Percentiles rank a stretch among this genome's conserved stretches.
phyloP scores from a whole-genome alignment of 1,140 invertebrate genomes.

The Brachionus asplanchnoidis region DNA sequence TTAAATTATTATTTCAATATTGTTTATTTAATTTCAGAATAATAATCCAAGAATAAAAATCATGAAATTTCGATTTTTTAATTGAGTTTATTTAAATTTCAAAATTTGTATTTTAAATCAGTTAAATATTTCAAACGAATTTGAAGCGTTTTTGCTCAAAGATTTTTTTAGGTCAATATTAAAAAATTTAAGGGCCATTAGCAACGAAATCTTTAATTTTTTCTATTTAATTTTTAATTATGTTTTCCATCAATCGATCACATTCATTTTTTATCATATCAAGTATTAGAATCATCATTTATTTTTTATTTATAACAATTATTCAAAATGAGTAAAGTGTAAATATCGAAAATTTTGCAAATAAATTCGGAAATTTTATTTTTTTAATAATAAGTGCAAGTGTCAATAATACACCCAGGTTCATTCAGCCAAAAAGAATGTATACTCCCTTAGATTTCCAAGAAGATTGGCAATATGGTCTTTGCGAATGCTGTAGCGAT shows the following conservation, averaged over 20 bases:
- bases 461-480: conserved; percentile 27
- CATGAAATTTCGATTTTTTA: neutral
- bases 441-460: conserved; percentile 8
- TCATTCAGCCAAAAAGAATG: neutral
- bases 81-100: neutral
- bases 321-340: neutral
- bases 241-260: neutral
- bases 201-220: neutral
- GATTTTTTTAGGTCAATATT: neutral
- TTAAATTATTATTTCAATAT: neutral
- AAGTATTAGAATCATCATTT: neutral
- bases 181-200: neutral
- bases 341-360: neutral
- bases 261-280: neutral
- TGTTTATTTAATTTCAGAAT: neutral
- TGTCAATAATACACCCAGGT: neutral
- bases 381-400: neutral
- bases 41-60: neutral
- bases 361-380: neutral
- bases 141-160: neutral
- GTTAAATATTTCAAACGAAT: neutral
- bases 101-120: neutral
- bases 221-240: neutral
- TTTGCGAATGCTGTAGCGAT: conserved; percentile 23
- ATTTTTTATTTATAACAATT: no score